Evolutionary conservation across 2,797 vertebrate species (phyloP).

Genomic region (Sorex maritimensis): DNA sequence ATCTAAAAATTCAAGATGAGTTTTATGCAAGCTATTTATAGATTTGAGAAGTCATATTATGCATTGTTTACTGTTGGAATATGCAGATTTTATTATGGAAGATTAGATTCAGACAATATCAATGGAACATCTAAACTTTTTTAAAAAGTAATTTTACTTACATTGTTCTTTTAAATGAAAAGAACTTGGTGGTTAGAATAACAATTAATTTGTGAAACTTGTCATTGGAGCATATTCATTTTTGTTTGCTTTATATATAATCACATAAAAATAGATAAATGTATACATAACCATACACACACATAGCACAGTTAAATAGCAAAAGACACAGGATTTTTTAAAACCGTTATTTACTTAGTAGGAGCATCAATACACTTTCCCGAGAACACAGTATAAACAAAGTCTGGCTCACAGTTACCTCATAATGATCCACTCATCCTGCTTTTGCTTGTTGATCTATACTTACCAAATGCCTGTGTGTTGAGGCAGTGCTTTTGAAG

Average conservation of each 20-base stretch:
- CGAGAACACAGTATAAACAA: conserved; percentile 66
- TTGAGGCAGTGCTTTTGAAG: conserved; percentile 29
- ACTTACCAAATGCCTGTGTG: conserved; percentile 45
- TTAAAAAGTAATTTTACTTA: conserved; percentile 67
- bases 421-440: conserved; percentile 36
- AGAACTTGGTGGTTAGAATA: conserved; percentile 73
- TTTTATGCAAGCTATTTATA: neutral
- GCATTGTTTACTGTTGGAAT: conserved; percentile 13
- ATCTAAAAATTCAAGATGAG: conserved; percentile 50
- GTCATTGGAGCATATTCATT: conserved; percentile 65
- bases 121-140: conserved; percentile 69
- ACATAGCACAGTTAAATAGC: conserved; percentile 51
- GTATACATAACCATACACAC: neutral
- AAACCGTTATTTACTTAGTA: conserved; percentile 64
- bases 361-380: conserved; percentile 65
- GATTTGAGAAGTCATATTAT: conserved; percentile 51
- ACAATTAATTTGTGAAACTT: conserved; percentile 70
- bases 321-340: conserved; percentile 66
- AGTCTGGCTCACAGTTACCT: conserved; percentile 49
- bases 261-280: conserved; percentile 58
- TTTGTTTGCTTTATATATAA: conserved; percentile 70
- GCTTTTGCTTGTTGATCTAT: conserved; percentile 57
- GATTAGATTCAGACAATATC: conserved; percentile 41
- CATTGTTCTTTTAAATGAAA: conserved; percentile 76
- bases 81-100: conserved; percentile 37